Evolutionary conservation across 2,888 invertebrate species (phyloP), one percentile per base, ranked within the genome.

Genomic region (Iselma pallidipennis): DNA sequence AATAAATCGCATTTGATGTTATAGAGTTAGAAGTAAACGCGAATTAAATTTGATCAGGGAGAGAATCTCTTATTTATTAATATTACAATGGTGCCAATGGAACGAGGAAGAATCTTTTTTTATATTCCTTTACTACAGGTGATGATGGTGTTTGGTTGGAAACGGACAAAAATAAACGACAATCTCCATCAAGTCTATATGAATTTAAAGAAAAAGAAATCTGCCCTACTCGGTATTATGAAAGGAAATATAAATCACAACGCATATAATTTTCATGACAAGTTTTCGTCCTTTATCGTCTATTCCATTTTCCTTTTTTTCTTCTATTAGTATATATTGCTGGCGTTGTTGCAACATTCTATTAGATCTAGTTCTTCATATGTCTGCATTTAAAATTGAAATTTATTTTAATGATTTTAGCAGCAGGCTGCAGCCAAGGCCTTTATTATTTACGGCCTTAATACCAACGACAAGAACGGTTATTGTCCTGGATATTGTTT

Each of bases 1-100:
- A 55, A 57, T 61, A 61, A 61, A 61, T 61, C 57, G 33, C 53
- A 51, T 59, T 55, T 42, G 16, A 23, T 16, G 37, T 52, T 25
- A 52, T 28, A 49, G 49, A 28, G 29, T 52, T 48, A 54, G 57
- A 33, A 56, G 49, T 54, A 26, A 53, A 33, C 29, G 49, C 7
- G 26, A 51, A 56, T 48, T 53, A 45, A 57, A 57, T 53, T 57
- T 57, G 28, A 55, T 59, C 55, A 7, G 16, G 42, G 45, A 42
- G 5, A 10, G 21, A 45, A 45, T 4, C 14, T 21, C 45, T 45
- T 45, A 51, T 51, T 50, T 50, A 50, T 50, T 50, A 50, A 16
- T 6, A 19, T 49, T 31, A n/a, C n/a, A 4, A 4, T 31, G 37
- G 1, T 33, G 33, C 33, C 33, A 33, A 33, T 14, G 1, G 29